A percentile compares a stretch with the other conserved stretches of the same genome.
These are phyloP conservation scores for Yponomeuta evonymella DNA, from an alignment of 2,888 invertebrate genomes.

Conservation along the genomic window DNA sequence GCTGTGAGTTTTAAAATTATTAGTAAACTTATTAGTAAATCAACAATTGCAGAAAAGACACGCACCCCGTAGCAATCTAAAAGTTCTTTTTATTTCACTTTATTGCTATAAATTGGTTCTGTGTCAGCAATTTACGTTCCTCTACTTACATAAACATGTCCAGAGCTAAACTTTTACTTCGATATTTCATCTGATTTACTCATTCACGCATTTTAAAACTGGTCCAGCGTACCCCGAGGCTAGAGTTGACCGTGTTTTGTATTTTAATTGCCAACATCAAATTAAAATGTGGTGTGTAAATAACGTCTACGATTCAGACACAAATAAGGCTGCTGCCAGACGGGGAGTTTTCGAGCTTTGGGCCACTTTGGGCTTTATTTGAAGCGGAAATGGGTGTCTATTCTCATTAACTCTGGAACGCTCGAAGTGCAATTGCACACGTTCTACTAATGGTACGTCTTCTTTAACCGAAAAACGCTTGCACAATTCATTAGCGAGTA, in stretches of 20 bases:
- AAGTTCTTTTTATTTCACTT: slow-evolving; percentile 25
- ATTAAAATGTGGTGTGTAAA: slow-evolving; percentile 47
- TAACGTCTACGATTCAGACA: slow-evolving; percentile 25
- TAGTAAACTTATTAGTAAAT: neutral
- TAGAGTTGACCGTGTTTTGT: slow-evolving; percentile 32
- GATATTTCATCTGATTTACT: slow-evolving; percentile 42
- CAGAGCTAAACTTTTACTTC: slow-evolving; percentile 31
- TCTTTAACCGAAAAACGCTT: slow-evolving; percentile 49
- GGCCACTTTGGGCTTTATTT: neutral
- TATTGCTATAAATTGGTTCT: slow-evolving; percentile 36
- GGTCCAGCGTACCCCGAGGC: slow-evolving; percentile 30
- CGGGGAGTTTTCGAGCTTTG: neutral
- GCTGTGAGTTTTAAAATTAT: neutral
- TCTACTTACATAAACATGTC: slow-evolving; percentile 41
- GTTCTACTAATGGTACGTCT: slow-evolving; percentile 47
- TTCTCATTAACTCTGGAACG: slow-evolving; percentile 3
- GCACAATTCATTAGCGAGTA: slow-evolving; percentile 60
- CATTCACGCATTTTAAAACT: slow-evolving; percentile 27
- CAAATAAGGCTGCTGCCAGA: neutral
- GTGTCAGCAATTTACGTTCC: slow-evolving; percentile 37
- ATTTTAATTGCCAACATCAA: slow-evolving; percentile 33
- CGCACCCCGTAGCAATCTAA: neutral
- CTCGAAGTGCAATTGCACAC: slow-evolving; percentile 22
- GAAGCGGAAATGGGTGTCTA: neutral
- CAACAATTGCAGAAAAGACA: neutral